phyloP scores from a whole-genome alignment of 2,888 invertebrate species.

The Blera fallax region DNA sequence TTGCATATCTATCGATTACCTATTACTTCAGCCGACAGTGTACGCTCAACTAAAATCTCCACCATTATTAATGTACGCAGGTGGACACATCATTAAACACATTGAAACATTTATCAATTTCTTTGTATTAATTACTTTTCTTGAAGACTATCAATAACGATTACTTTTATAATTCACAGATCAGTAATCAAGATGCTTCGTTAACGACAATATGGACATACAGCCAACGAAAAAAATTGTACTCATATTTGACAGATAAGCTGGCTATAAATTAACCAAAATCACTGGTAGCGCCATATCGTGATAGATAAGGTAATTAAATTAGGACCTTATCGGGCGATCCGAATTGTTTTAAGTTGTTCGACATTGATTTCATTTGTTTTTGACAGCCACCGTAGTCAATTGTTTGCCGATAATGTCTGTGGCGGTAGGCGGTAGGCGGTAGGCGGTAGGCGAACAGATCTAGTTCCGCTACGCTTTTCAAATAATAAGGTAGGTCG shows the following conservation, averaged over 20 bases:
- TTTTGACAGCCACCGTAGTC: constrained; percentile 60
- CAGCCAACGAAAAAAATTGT: constrained; percentile 3
- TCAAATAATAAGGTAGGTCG: constrained; percentile 68
- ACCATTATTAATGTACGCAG: background rate
- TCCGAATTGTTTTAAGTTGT: constrained; percentile 69
- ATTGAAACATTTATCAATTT: background rate
- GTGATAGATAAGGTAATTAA: constrained; percentile 66
- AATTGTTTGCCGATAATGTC: constrained; percentile 46
- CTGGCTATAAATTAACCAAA: constrained; percentile 43
- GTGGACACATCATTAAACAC: background rate
- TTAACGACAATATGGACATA: constrained; percentile 21
- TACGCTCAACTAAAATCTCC: too few relatives aligned
- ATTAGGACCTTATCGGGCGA: constrained; percentile 61
- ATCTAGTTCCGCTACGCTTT: constrained; percentile 47
- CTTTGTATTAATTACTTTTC: background rate
- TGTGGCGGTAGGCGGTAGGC: background rate
- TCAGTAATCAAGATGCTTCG: constrained; percentile 29
- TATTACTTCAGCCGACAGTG: too few relatives aligned
- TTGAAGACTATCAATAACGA: constrained; percentile 7
- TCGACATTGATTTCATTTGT: constrained; percentile 72
- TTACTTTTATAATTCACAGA: constrained; percentile 30
- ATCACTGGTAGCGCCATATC: constrained; percentile 27
- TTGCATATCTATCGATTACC: too few relatives aligned
- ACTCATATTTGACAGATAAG: constrained; percentile 56
- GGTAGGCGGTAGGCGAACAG: constrained; percentile 14